Conservation (phyloP, 2,113 vertebrate genomes). For the Pygoscelis antarcticus region DNA sequence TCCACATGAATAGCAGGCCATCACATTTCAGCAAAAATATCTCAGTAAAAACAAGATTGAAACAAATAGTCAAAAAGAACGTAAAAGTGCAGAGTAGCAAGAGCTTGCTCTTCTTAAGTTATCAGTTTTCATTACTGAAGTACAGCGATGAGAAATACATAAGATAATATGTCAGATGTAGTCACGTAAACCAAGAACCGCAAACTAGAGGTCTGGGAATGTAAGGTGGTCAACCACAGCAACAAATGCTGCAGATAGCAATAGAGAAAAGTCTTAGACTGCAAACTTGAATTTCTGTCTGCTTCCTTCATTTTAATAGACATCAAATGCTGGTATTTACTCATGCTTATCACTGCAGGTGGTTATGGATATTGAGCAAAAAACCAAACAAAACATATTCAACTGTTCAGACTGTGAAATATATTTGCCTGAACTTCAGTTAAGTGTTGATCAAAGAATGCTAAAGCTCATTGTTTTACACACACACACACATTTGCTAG, state of each 20-base stretch:
- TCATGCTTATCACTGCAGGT: neutral
- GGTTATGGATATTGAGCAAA: neutral
- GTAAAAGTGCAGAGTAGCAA: neutral
- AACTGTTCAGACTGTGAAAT: neutral
- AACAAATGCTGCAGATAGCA: neutral
- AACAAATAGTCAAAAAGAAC: neutral
- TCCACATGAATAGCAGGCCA: neutral
- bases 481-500: neutral
- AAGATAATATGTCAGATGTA: neutral
- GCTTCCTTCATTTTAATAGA: neutral
- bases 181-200: neutral
- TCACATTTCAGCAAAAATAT: neutral
- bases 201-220: neutral
- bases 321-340: neutral
- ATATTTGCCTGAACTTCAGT: neutral
- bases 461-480: neutral
- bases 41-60: neutral
- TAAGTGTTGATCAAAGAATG: neutral
- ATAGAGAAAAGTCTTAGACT: neutral
- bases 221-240: neutral
- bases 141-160: neutral
- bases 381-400: accelerated
- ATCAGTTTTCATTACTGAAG: neutral
- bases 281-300: neutral
- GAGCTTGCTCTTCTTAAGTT: neutral